A percentile compares a stretch with the other conserved stretches of the same genome.
These are phyloP conservation scores for Dermatemys mawii DNA, from an alignment of 2,113 vertebrate genomes.

Conservation along the genomic window DNA sequence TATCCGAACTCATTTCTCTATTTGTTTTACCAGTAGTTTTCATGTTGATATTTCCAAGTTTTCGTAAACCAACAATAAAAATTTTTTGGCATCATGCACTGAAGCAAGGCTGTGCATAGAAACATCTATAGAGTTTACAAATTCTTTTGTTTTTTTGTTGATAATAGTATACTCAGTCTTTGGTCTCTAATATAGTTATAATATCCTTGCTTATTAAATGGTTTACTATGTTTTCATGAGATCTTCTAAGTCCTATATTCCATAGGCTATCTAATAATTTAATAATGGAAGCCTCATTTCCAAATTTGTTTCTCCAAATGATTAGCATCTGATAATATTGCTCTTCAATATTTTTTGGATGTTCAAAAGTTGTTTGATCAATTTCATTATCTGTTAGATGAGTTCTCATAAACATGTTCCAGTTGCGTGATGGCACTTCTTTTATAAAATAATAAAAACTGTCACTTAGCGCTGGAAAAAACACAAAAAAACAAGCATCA, in stretches of 20 bases:
- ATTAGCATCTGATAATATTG: conserved; percentile 34
- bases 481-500: not conserved
- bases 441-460: not conserved
- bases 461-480: conserved; percentile 18
- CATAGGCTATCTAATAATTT: conserved; percentile 15
- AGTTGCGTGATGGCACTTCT: not conserved
- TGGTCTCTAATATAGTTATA: not conserved
- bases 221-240: not conserved
- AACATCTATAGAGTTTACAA: not conserved
- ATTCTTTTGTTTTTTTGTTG: not conserved
- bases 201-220: conserved; percentile 18
- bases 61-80: not conserved
- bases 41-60: not conserved
- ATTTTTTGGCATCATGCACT: not conserved
- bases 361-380: not conserved
- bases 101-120: not conserved
- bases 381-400: conserved; percentile 1
- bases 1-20: not conserved
- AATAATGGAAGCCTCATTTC: conserved; percentile 7
- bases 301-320: not conserved
- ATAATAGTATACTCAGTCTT: not conserved
- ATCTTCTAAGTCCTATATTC: not conserved
- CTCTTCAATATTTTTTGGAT: not conserved
- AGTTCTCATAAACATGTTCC: not conserved
- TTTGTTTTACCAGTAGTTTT: not conserved